A percentile compares a stretch with the other conserved stretches of the same genome.
Conservation (phyloP, 1,140 invertebrate genomes). For the Eurosta solidaginis region DNA sequence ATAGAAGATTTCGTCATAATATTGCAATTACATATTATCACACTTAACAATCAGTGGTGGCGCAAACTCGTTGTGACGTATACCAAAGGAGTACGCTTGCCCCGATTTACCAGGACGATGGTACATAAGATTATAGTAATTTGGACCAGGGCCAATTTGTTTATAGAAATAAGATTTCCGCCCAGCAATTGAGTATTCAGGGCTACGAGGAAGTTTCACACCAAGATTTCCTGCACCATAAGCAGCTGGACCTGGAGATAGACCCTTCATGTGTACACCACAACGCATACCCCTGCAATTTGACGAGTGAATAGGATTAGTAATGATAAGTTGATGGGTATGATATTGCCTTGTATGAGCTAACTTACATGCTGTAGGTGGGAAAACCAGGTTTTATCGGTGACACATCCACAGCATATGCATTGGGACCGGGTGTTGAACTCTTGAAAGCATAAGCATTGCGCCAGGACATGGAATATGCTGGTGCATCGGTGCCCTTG, state of each 20-base stretch:
- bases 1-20: not conserved
- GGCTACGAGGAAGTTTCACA: conserved; percentile 50
- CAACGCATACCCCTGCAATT: conserved; percentile 59
- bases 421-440: conserved; percentile 66
- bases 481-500: conserved; percentile 61
- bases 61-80: conserved; percentile 46
- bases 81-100: conserved; percentile 49
- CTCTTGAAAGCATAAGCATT: conserved; percentile 57
- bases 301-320: not conserved
- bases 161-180: conserved; percentile 30
- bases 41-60: conserved; percentile 57
- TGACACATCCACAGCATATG: conserved; percentile 63
- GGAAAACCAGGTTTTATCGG: conserved; percentile 56
- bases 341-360: not conserved
- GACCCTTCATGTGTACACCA: conserved; percentile 45
- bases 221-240: conserved; percentile 58
- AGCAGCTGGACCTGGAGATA: conserved; percentile 66
- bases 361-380: conserved; percentile 62
- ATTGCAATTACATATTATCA: conserved; percentile 51
- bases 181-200: conserved; percentile 58
- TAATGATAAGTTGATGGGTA: no score
- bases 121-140: conserved; percentile 55
- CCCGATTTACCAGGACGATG: conserved; percentile 49
- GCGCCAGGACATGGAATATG: conserved; percentile 64
- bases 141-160: conserved; percentile 58